These are phyloP conservation scores for Siphlonurus alternatus DNA, from an alignment of 2,888 invertebrate genomes.

Conservation along the genomic window DNA sequence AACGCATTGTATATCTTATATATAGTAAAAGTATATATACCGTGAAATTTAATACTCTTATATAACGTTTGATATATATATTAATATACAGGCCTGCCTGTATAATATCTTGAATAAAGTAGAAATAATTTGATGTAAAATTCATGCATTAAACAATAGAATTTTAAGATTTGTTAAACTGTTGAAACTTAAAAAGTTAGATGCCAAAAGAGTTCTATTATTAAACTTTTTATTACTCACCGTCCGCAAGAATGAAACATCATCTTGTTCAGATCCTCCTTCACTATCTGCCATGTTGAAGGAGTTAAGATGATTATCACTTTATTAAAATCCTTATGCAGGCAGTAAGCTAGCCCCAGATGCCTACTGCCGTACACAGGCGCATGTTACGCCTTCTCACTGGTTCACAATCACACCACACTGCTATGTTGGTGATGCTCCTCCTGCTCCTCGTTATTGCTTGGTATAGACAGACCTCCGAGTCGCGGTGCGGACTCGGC, in stretches of 20 bases:
- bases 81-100: too few species aligned
- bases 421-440: neutral
- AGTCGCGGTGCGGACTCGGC: neutral
- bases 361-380: neutral
- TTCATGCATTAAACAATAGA: too few species aligned
- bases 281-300: constrained; percentile 76
- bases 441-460: neutral
- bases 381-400: neutral
- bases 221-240: constrained; percentile 41
- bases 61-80: too few species aligned
- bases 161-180: too few species aligned
- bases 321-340: neutral
- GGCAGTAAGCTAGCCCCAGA: neutral
- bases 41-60: too few species aligned
- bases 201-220: neutral
- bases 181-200: too few species aligned
- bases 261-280: constrained; percentile 97
- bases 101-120: too few species aligned
- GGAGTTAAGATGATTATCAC: too few species aligned
- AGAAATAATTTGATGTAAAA: too few species aligned
- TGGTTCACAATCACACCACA: neutral
- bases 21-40: too few species aligned
- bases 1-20: too few species aligned
- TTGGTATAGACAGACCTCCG: neutral
- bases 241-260: constrained; percentile 98